These are phyloP conservation scores for Argya squamiceps DNA, from an alignment of 2,797 vertebrate species.

Conservation along the genomic window DNA sequence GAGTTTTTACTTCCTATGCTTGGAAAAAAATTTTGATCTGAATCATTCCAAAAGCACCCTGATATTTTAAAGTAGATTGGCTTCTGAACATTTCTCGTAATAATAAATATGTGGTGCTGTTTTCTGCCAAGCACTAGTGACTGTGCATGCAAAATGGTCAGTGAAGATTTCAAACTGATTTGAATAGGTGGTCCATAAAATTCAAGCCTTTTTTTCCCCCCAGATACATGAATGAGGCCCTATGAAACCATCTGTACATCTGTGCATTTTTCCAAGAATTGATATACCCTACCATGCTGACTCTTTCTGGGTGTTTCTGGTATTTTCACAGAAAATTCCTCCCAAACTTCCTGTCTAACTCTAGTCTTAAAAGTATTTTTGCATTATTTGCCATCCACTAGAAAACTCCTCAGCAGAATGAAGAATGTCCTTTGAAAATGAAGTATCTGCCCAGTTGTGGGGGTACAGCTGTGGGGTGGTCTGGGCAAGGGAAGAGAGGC, in stretches of 20 bases:
- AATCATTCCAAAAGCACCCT: constrained; percentile 15
- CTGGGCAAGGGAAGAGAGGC: background rate
- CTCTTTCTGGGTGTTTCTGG: background rate
- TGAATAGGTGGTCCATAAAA: constrained; percentile 32
- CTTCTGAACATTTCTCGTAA: constrained; percentile 21
- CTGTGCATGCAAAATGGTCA: constrained; percentile 42
- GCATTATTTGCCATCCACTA: background rate
- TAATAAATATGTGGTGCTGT: constrained; percentile 15
- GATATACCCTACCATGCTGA: background rate
- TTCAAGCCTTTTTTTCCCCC: background rate
- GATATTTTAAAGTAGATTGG: constrained; percentile 16
- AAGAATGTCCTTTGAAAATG: background rate
- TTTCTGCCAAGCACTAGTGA: constrained; percentile 47
- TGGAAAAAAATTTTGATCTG: constrained; percentile 16
- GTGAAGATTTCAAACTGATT: constrained; percentile 26
- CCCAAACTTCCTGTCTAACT: background rate
- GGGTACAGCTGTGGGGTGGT: background rate
- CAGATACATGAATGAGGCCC: background rate
- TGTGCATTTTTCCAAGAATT: background rate
- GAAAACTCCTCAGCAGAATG: background rate
- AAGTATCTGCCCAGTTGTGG: background rate
- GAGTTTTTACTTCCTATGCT: constrained; percentile 2
- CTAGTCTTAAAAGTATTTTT: background rate
- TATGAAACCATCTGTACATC: constrained; percentile 23
- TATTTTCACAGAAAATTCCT: background rate